Evolutionary conservation across 2,113 vertebrate genomes (phyloP).

Genomic region (Aldabrachelys gigantea): DNA sequence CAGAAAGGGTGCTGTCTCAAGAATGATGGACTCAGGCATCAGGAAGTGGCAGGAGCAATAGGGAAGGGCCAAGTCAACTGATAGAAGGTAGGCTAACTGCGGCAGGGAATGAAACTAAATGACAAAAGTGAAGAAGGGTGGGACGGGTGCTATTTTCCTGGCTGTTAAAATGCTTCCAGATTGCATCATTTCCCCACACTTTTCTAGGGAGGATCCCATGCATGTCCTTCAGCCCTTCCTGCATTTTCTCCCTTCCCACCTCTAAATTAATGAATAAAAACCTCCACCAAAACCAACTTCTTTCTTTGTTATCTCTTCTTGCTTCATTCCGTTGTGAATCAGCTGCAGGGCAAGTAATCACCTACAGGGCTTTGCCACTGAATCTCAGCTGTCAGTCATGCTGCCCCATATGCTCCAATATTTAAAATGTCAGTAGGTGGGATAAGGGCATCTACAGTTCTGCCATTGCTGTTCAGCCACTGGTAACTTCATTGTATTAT

Average conservation of each 20-base stretch:
- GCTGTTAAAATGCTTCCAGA: not conserved
- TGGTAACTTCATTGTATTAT: slow-evolving; percentile 60
- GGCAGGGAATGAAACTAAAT: not conserved
- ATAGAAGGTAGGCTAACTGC: not conserved
- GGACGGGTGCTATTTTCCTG: not conserved
- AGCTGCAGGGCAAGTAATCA: slow-evolving; percentile 56
- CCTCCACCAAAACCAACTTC: slow-evolving; percentile 46
- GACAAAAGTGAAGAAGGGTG: not conserved
- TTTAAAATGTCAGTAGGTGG: slow-evolving; percentile 22
- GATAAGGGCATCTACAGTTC: not conserved
- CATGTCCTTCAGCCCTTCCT: not conserved
- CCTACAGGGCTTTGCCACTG: not conserved
- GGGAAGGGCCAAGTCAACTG: not conserved
- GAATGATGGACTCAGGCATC: not conserved
- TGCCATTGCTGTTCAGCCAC: not conserved
- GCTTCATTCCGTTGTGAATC: slow-evolving; percentile 58
- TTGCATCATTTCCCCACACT: not conserved
- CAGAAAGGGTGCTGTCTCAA: not conserved
- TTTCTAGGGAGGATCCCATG: slow-evolving; percentile 28
- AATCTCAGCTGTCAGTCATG: not conserved
- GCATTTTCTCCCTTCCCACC: not conserved
- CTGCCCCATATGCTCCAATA: not conserved
- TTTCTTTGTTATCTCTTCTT: slow-evolving; percentile 46
- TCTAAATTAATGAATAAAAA: slow-evolving; percentile 33
- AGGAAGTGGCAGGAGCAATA: not conserved